phyloP scores from a whole-genome alignment of 2,888 invertebrate species.

The Zaprionus obscuricornis region DNA sequence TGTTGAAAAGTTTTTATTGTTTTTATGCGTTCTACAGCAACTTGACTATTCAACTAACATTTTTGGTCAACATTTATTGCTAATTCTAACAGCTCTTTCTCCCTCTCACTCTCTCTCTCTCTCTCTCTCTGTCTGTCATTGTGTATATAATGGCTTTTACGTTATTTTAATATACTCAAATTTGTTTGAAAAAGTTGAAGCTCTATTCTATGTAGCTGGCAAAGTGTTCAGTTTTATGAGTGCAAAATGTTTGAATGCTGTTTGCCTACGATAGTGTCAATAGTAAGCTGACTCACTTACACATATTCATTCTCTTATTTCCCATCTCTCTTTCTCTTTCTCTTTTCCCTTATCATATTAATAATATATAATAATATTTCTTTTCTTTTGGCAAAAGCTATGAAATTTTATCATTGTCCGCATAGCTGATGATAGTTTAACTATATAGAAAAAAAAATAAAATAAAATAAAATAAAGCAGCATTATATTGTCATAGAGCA shows the following conservation, averaged over 20 bases:
- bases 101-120: constrained; percentile 11
- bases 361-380: too few species aligned
- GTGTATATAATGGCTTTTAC: constrained; percentile 29
- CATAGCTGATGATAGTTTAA: too few species aligned
- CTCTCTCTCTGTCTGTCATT: constrained; percentile 6
- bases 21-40: constrained; percentile 50
- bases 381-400: too few species aligned
- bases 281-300: too few species aligned
- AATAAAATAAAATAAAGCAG: too few species aligned
- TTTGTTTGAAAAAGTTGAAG: constrained; percentile 28
- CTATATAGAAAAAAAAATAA: too few species aligned
- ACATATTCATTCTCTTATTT: too few species aligned
- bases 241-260: background rate
- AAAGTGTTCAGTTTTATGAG: constrained; percentile 1
- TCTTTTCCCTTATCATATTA: too few species aligned
- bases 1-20: constrained; percentile 66
- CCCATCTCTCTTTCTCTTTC: too few species aligned
- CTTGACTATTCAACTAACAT: constrained; percentile 51
- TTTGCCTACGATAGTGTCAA: constrained; percentile 1
- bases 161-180: constrained; percentile 54
- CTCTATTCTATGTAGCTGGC: constrained; percentile 4
- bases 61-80: constrained; percentile 67
- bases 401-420: too few species aligned
- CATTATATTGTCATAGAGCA: too few species aligned
- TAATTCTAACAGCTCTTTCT: constrained; percentile 50